Percentiles rank a stretch among this genome's conserved stretches.
phyloP scores from a whole-genome alignment of 2,888 invertebrate species.

The Lochmaea crataegi region DNA sequence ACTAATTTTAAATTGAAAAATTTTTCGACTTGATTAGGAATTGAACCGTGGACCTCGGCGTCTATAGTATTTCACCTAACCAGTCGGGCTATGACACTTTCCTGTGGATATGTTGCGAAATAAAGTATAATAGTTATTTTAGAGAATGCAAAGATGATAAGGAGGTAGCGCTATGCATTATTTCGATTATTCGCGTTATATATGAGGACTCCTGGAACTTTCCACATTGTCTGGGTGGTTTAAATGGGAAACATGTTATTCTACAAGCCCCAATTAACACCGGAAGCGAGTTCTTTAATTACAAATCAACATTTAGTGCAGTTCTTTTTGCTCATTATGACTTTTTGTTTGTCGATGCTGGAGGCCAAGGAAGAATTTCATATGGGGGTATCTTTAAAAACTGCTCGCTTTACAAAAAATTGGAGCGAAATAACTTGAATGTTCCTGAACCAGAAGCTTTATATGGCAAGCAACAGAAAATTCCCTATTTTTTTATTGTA shows the following conservation, averaged over 20 bases:
- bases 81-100: no score
- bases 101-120: no score
- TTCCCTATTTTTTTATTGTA: conserved; percentile 52
- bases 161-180: no score
- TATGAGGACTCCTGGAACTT: no score
- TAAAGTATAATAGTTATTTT: no score
- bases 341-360: conserved; percentile 56
- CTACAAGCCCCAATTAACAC: conserved; percentile 51
- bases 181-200: no score
- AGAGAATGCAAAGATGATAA: conserved; percentile 9
- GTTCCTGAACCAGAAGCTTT: conserved; percentile 38
- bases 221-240: conserved; percentile 4
- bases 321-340: conserved; percentile 60
- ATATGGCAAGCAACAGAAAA: conserved; percentile 30
- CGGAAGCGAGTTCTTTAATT: conserved; percentile 54
- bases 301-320: conserved; percentile 56
- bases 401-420: conserved; percentile 26
- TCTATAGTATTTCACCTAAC: no score
- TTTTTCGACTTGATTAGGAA: no score
- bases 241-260: conserved; percentile 1
- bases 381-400: conserved; percentile 54
- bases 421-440: conserved; percentile 21
- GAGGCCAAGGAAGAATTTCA: conserved; percentile 54
- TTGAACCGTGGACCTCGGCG: no score
- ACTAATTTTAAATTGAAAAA: no score